These are phyloP conservation scores for Montipora efflorescens DNA, from an alignment of 64 coral and sea anemone genomes.

Conservation along the genomic window DNA sequence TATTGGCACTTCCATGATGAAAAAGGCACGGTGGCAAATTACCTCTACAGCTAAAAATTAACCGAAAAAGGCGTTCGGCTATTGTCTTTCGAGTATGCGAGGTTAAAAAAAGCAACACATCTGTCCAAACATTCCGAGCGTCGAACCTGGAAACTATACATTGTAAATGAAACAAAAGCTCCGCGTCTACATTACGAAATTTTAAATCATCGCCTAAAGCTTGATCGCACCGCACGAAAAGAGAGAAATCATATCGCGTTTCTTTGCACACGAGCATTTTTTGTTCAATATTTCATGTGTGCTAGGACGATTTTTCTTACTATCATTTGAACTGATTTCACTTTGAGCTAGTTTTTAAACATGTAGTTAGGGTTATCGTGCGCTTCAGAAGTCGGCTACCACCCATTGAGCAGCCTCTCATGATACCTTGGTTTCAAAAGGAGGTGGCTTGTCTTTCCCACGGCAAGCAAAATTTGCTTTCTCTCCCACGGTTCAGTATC, in stretches of 20 bases:
- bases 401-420: background rate
- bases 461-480: background rate
- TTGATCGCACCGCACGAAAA: background rate
- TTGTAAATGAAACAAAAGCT: slow-evolving; percentile 1
- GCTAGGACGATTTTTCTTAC: background rate
- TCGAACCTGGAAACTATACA: slow-evolving; percentile 14
- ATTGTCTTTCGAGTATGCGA: background rate
- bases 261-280: background rate
- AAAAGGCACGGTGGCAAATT: background rate
- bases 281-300: background rate
- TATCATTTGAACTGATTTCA: background rate
- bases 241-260: background rate
- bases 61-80: background rate
- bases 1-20: background rate
- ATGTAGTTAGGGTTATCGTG: background rate
- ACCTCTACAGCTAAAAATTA: background rate
- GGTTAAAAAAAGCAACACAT: background rate
- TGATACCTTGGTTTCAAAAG: background rate
- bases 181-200: background rate
- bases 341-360: too few species aligned
- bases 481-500: slow-evolving; percentile 16
- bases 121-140: slow-evolving; percentile 12
- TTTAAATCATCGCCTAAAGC: background rate
- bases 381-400: background rate
- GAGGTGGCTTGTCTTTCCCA: slow-evolving; percentile 8